Conservation (phyloP, 2,888 invertebrate genomes). For the Nemurella pictetii region DNA sequence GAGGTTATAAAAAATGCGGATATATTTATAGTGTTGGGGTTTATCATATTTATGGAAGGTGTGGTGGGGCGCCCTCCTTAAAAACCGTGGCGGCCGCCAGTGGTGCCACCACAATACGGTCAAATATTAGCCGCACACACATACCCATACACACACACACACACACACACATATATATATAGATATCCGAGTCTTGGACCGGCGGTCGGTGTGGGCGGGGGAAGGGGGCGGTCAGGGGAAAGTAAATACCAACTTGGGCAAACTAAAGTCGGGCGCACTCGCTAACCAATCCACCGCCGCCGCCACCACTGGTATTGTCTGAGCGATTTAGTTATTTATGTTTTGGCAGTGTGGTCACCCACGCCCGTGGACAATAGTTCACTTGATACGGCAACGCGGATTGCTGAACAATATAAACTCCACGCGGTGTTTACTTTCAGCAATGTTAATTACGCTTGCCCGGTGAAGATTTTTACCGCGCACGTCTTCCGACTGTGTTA, state of each 20-base stretch:
- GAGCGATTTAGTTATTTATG: slow-evolving; percentile 39
- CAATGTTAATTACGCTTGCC: slow-evolving; percentile 28
- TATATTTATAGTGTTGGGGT: no score
- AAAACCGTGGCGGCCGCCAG: background rate
- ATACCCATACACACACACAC: background rate
- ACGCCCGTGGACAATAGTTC: background rate
- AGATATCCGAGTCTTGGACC: background rate
- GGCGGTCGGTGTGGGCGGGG: background rate
- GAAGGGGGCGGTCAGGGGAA: slow-evolving; percentile 1
- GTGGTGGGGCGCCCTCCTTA: background rate
- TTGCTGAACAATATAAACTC: slow-evolving; percentile 16
- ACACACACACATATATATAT: no score
- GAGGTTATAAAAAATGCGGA: no score
- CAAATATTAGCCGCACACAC: slow-evolving; percentile 22
- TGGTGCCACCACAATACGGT: slow-evolving; percentile 1
- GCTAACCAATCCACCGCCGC: background rate
- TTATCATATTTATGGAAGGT: no score
- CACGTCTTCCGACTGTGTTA: background rate
- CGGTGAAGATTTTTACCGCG: background rate
- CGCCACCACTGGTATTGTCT: slow-evolving; percentile 16
- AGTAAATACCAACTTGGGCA: slow-evolving; percentile 25
- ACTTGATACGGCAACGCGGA: background rate
- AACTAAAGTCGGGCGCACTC: background rate
- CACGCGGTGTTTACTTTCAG: slow-evolving; percentile 19
- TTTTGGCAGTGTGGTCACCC: slow-evolving; percentile 32